Percentiles rank a stretch among this genome's conserved stretches.
phyloP scores from a whole-genome alignment of 2,113 vertebrate genomes.

The Butorides virescens region DNA sequence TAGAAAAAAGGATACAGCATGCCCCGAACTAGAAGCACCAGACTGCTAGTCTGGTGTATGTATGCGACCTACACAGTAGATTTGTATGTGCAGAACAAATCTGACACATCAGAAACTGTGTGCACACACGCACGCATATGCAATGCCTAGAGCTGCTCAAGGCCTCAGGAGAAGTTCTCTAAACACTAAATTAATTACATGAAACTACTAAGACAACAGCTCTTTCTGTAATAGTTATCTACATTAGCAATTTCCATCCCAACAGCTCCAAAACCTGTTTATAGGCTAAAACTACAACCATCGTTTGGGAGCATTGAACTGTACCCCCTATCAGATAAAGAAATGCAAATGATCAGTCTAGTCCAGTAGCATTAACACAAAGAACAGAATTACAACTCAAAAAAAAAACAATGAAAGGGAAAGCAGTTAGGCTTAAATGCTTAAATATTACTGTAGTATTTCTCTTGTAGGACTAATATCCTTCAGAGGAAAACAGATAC shows the following conservation, averaged over 20 bases:
- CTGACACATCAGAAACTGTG: neutral
- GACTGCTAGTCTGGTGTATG: neutral
- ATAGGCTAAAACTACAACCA: neutral
- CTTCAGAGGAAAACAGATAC: neutral
- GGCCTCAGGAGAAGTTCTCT: neutral
- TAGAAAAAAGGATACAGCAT: neutral
- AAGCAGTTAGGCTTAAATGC: neutral
- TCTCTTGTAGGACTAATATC: neutral
- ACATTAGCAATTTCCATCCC: neutral
- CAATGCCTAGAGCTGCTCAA: neutral
- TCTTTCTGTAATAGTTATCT: neutral
- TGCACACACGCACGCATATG: rapidly evolving
- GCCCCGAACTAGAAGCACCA: neutral
- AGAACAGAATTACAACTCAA: neutral
- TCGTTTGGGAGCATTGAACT: neutral
- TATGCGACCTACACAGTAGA: too few relatives aligned
- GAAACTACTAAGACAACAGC: neutral
- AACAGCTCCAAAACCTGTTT: neutral
- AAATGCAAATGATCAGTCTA: neutral
- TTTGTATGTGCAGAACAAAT: neutral
- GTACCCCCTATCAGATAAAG: neutral
- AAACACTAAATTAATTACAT: neutral
- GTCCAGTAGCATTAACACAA: neutral
- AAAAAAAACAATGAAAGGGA: neutral
- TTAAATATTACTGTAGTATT: neutral